Evolutionary conservation across 2,797 vertebrate genomes (phyloP).

Genomic region (Anas bernieri): DNA sequence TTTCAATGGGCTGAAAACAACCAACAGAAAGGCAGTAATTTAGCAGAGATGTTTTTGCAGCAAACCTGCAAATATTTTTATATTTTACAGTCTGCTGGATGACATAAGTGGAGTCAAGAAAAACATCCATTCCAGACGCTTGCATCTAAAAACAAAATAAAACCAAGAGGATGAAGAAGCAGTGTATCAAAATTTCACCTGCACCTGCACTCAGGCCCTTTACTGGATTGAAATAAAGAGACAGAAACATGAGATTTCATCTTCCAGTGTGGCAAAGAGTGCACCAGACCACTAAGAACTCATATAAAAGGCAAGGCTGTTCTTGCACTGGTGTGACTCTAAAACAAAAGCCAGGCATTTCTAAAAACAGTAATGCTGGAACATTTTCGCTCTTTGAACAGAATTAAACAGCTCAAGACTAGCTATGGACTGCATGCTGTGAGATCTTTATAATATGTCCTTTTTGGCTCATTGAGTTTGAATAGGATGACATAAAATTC

Average conservation of each 20-base stretch:
- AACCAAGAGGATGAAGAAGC: background rate
- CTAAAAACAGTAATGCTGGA: background rate
- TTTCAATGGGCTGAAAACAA: slow-evolving; percentile 41
- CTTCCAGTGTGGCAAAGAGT: slow-evolving; percentile 8
- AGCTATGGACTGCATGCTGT: slow-evolving; percentile 16
- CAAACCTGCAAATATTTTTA: slow-evolving; percentile 49
- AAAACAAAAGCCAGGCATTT: slow-evolving; percentile 9
- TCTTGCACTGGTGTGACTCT: background rate
- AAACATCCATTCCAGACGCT: background rate
- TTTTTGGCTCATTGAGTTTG: slow-evolving; percentile 69
- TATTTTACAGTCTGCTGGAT: slow-evolving; percentile 58
- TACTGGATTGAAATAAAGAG: slow-evolving; percentile 16
- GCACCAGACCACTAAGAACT: background rate
- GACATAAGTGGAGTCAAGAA: slow-evolving; percentile 37
- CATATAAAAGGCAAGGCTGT: background rate
- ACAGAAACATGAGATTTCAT: background rate
- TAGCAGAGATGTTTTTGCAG: slow-evolving; percentile 27
- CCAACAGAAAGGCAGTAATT: slow-evolving; percentile 38
- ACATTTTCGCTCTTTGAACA: slow-evolving; percentile 18
- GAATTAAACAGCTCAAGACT: slow-evolving; percentile 60
- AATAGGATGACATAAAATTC: slow-evolving; percentile 66
- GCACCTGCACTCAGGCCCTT: background rate
- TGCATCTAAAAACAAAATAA: background rate
- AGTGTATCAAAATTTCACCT: slow-evolving; percentile 33
- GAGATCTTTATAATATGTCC: slow-evolving; percentile 52